Evolutionary conservation across 1,140 invertebrate genomes (phyloP), one percentile per base, ranked within the genome.

Genomic region (Pygmarrhopalites habei): DNA sequence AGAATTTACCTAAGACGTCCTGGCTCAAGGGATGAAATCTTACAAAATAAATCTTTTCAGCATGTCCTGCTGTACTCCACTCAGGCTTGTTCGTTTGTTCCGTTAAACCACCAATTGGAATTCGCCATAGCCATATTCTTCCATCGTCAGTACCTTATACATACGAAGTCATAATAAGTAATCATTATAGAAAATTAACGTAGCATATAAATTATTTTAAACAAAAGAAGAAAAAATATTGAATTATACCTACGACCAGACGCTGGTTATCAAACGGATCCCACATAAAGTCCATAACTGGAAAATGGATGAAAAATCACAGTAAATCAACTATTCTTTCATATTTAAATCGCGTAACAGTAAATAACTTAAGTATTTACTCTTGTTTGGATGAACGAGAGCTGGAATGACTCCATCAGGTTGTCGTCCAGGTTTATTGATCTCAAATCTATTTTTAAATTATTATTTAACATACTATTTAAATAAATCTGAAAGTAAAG

Each of bases 71-170:
- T 58, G 87, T 80, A 21, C 77, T 77, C 19, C 74, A 71, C 25
- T 80, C 77, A 1, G 86, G 81, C 55, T 81, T 78, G 59, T 85
- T 86, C 1, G 85, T 82, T n/a, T 85, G 84, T 64, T 85, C 88
- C 1, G 81, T 80, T 23, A 92, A 76, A 15, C 88, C 88, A 4
- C 79, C 82, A 55, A 79, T 78, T 0, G 83, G 84, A 60, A 94
- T 85, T 62, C 82, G 83, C 92, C 92, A 96, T 29, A 95, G 75
- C 67, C 86, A 84, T 35, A 97, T 83, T 55, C 85, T 84, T n/a
- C 91, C 92, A 77, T 94, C 89, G 73, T 95, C 92, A 73, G 90
- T 94, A 26, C n/a, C n/a, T n/a, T n/a, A n/a, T n/a, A n/a, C n/a
- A n/a, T n/a, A n/a, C n/a, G n/a, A n/a, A n/a, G n/a, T n/a, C n/a